Conservation (phyloP, 2,888 invertebrate genomes). For the Ectemnius continuus region DNA sequence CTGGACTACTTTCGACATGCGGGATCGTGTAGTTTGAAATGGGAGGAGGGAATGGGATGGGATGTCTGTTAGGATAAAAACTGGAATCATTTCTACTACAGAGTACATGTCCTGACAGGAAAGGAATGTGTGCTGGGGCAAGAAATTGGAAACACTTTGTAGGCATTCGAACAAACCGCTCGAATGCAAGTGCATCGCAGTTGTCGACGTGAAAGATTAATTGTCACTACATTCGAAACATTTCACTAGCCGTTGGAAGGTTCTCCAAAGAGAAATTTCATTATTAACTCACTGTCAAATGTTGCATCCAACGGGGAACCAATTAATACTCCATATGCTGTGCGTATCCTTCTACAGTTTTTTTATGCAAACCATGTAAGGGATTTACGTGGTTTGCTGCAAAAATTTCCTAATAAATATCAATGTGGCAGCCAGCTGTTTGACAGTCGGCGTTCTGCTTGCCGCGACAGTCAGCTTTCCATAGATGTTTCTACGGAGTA, state of each 20-base stretch:
- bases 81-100: too few relatives aligned
- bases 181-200: too few relatives aligned
- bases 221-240: too few relatives aligned
- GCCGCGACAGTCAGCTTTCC: background rate
- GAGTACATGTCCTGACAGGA: too few relatives aligned
- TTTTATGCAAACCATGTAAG: background rate
- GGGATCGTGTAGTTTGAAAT: too few relatives aligned
- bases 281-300: slow-evolving; percentile 7
- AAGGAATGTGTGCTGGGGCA: too few relatives aligned
- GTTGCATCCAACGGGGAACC: background rate
- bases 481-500: background rate
- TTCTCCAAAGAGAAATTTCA: background rate
- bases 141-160: too few relatives aligned
- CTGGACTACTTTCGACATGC: too few relatives aligned
- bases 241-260: background rate
- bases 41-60: too few relatives aligned
- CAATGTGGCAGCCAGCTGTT: background rate
- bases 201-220: too few relatives aligned
- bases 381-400: background rate
- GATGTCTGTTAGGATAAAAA: too few relatives aligned
- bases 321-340: slow-evolving; percentile 10
- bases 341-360: background rate
- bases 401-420: slow-evolving; percentile 25
- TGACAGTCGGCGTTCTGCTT: background rate
- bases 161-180: too few relatives aligned